phyloP scores from a whole-genome alignment of 2,888 invertebrate species.

The Dyspetes luteomarginatus region DNA sequence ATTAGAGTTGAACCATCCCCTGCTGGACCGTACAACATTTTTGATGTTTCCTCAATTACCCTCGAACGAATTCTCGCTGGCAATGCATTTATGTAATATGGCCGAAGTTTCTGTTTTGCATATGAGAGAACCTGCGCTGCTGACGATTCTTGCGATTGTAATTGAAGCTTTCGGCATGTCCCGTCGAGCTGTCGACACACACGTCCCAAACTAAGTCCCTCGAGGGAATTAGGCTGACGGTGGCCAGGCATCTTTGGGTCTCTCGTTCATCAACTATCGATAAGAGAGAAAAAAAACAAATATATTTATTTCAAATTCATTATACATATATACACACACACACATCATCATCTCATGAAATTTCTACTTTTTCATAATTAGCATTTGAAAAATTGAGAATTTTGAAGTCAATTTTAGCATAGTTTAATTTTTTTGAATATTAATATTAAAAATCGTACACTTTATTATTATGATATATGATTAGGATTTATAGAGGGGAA shows the following conservation, averaged over 20 bases:
- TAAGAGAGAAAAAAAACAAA: constrained; percentile 2
- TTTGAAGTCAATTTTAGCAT: too few relatives aligned
- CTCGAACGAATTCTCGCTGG: constrained; percentile 81
- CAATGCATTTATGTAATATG: constrained; percentile 80
- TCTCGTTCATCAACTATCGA: constrained; percentile 76
- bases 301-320: not conserved
- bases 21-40: constrained; percentile 79
- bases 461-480: too few relatives aligned
- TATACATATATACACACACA: too few relatives aligned
- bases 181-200: constrained; percentile 82
- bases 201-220: constrained; percentile 80
- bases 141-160: constrained; percentile 81
- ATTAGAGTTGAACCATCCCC: constrained; percentile 80
- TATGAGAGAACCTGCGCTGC: constrained; percentile 79
- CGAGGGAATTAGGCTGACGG: constrained; percentile 81
- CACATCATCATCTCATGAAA: too few relatives aligned
- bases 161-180: constrained; percentile 81
- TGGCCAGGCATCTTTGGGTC: constrained; percentile 81
- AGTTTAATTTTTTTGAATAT: too few relatives aligned
- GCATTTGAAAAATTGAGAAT: too few relatives aligned
- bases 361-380: too few relatives aligned
- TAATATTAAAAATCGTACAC: too few relatives aligned
- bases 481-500: too few relatives aligned
- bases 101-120: constrained; percentile 80
- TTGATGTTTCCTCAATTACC: constrained; percentile 81